Evolutionary conservation across 2,113 vertebrate species (phyloP).

Genomic region (Mesocricetus auratus): DNA sequence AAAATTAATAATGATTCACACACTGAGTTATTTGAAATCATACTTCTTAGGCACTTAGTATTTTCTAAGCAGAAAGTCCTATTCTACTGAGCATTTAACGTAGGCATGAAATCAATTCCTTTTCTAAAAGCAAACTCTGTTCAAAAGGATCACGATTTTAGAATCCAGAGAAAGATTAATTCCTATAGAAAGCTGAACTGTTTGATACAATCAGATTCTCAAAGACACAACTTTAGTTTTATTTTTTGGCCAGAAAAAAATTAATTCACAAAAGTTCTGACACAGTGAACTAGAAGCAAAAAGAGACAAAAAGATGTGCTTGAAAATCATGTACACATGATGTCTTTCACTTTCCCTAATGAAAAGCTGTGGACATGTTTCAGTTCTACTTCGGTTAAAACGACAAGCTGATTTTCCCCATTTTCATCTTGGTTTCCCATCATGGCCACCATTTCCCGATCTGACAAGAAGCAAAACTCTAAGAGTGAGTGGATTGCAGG

Average conservation of each 20-base stretch:
- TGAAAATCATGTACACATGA: not conserved
- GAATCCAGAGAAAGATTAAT: conserved; percentile 3
- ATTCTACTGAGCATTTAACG: conserved; percentile 9
- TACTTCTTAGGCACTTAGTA: not conserved
- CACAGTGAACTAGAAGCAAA: not conserved
- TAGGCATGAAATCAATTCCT: conserved; percentile 28
- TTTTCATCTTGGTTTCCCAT: not conserved
- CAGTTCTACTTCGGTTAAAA: conserved; percentile 8
- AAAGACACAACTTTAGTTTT: not conserved
- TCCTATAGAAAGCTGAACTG: not conserved
- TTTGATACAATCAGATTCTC: not conserved
- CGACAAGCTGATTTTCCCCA: not conserved
- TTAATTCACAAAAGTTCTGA: not conserved
- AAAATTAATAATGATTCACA: conserved; percentile 10
- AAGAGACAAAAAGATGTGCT: not conserved
- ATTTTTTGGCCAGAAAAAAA: not conserved
- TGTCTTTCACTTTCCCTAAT: not conserved
- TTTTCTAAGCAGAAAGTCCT: conserved; percentile 47
- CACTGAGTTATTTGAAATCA: conserved; percentile 39
- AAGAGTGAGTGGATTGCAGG: not conserved
- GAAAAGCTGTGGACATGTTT: conserved; percentile 12
- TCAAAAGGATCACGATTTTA: conserved; percentile 17
- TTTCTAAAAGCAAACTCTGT: conserved; percentile 18
- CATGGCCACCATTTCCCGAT: not conserved
- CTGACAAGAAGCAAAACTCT: not conserved